A percentile compares a stretch with the other conserved stretches of the same genome.
phyloP scores from a whole-genome alignment of 2,797 vertebrate species.

The Tragopan temminckii region DNA sequence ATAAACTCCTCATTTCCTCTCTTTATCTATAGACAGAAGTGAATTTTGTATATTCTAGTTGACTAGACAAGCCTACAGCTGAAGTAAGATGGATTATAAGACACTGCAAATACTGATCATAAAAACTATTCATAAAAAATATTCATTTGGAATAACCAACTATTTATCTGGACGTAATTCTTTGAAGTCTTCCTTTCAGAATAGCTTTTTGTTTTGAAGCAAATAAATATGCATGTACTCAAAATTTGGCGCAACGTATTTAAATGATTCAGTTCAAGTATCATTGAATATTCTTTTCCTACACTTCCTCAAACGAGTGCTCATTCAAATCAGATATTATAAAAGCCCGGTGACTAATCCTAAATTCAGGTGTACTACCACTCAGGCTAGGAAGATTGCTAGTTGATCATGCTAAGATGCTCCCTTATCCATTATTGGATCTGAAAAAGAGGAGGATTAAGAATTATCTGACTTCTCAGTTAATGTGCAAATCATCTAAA shows the following conservation, averaged over 20 bases:
- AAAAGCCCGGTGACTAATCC: slow-evolving; percentile 84
- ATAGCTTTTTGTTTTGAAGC: slow-evolving; percentile 17
- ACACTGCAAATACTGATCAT: not conserved
- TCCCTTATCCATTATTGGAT: slow-evolving; percentile 94
- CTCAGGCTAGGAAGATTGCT: slow-evolving; percentile 92
- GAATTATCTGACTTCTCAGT: slow-evolving; percentile 94
- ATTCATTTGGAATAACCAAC: not conserved
- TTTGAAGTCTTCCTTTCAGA: slow-evolving; percentile 24
- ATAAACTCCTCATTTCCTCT: not conserved
- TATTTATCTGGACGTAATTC: not conserved
- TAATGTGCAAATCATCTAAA: slow-evolving; percentile 95
- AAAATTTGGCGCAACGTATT: slow-evolving; percentile 5
- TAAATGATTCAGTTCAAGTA: slow-evolving; percentile 40
- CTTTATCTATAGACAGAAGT: not conserved
- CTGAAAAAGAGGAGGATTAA: slow-evolving; percentile 95
- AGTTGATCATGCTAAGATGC: slow-evolving; percentile 92
- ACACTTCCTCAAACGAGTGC: slow-evolving; percentile 37
- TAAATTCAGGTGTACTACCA: slow-evolving; percentile 87
- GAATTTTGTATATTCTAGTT: not conserved
- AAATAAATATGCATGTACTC: not conserved
- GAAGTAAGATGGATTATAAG: not conserved
- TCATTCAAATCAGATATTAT: slow-evolving; percentile 79
- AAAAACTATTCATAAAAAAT: slow-evolving; percentile 29
- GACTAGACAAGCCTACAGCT: not conserved
- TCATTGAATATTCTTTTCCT: slow-evolving; percentile 51